Evolutionary conservation across 2,888 invertebrate genomes (phyloP), one percentile per base, ranked within the genome.

Genomic region (Electrophaes corylata): DNA sequence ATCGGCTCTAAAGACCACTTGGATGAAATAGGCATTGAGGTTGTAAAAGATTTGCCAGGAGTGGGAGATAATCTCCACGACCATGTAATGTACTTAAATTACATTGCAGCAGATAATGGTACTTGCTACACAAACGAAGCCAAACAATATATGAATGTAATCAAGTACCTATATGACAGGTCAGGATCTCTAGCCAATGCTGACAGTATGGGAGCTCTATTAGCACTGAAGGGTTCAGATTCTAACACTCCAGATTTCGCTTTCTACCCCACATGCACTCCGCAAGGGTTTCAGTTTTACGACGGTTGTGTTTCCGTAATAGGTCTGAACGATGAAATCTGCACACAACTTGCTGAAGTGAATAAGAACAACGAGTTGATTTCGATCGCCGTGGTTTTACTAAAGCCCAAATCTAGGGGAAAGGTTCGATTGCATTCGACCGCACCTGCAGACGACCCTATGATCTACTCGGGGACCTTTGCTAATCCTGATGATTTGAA

Each of bases 331-430:
- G 58, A 70, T 0, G 62, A 70, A 1, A 76, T 83, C 18, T 90
- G 90, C 59, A 52, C 52, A 0, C 72, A 71, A 57, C 55, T 90
- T 12, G 61, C 70, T 1, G 55, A 65, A 0, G 68, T 67, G 16
- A 86, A 83, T 46, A 55, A 69, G 37, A 50, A 76, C 0, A 63
- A 73, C 6, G 90, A 90, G 64, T 44, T 91, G 23, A 53, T 89
- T 11, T 50, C 77, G 0, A 29, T 88, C 3, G 83, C 84, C 1
- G 79, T 86, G 0, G 85, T 88, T 1, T 67, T 81, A 12, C 68
- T 90, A 16, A 88, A 88, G 52, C 88, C 90, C 0, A 75, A 79
- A 57, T 91, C 90, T 0, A 72, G 84, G 44, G 90, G 89, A 0
- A 66, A 41, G 18, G 84, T 91, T 1, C 70, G 68, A 3, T 58